Percentiles rank a stretch among this genome's conserved stretches.
Conservation (phyloP, 1,140 invertebrate species). For the Lasioglossum baleicum region DNA sequence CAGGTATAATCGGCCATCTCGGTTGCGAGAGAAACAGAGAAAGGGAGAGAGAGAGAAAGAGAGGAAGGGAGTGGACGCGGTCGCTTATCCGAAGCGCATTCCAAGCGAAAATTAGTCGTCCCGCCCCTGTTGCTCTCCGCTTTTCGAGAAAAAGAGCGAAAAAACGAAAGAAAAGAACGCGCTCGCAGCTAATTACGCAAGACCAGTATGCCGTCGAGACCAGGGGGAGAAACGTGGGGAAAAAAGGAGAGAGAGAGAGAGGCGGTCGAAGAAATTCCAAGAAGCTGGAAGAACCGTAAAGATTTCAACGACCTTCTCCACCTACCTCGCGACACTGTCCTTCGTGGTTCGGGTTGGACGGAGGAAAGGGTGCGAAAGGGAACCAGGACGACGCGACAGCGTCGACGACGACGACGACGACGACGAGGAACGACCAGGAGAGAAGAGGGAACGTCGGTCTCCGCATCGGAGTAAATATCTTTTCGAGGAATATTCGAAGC, state of each 20-base stretch:
- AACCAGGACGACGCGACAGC: too few species aligned
- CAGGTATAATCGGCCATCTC: not conserved
- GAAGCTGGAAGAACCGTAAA: constrained; percentile 62
- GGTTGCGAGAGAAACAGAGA: not conserved
- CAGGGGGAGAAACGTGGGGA: not conserved
- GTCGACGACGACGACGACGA: not conserved
- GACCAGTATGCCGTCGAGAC: constrained; percentile 22
- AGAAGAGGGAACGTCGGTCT: not conserved
- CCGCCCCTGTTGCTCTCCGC: not conserved
- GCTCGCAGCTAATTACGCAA: constrained; percentile 59
- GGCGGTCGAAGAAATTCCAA: constrained; percentile 56
- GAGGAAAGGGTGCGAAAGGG: constrained; percentile 8
- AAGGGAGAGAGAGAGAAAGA: too few species aligned
- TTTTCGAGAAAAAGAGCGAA: not conserved
- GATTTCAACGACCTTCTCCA: constrained; percentile 63
- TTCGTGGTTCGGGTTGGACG: constrained; percentile 44
- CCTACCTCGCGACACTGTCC: constrained; percentile 37
- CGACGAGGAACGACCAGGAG: too few species aligned
- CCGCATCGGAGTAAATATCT: constrained; percentile 40
- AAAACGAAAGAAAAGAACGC: constrained; percentile 4
- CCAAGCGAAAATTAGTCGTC: constrained; percentile 46
- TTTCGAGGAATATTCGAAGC: constrained; percentile 8
- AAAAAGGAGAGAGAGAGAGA: not conserved
- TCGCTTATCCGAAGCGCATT: constrained; percentile 25
- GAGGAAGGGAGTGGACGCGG: too few species aligned